Percentiles rank a stretch among this genome's conserved stretches.
phyloP scores from a whole-genome alignment of 2,888 invertebrate species.

The Tinea semifulvella region DNA sequence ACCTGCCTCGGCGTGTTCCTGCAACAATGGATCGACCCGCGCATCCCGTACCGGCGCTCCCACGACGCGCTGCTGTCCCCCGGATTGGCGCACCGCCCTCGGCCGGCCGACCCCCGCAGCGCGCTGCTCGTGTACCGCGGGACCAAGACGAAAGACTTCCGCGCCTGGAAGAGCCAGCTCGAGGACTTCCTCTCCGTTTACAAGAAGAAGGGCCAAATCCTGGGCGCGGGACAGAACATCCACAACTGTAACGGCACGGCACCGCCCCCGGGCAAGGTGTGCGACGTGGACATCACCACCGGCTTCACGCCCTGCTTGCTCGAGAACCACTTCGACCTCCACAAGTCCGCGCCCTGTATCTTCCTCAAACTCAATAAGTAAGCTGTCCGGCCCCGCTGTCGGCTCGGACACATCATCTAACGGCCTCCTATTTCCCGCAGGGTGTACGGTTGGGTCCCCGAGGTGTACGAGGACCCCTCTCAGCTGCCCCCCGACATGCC shows the following conservation, averaged over 20 bases:
- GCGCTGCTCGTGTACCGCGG: conserved; percentile 96
- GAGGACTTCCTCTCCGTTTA: conserved; percentile 82
- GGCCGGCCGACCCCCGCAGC: conserved; percentile 91
- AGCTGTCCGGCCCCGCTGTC: conserved; percentile 13
- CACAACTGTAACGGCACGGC: conserved; percentile 74
- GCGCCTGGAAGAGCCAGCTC: conserved; percentile 82
- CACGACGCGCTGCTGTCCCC: conserved; percentile 87
- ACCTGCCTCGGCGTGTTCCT: conserved; percentile 93
- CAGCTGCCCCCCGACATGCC: conserved; percentile 81
- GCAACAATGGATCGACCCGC: conserved; percentile 87
- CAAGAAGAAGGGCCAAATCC: conserved; percentile 76
- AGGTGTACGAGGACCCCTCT: conserved; percentile 73
- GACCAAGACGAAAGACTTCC: conserved; percentile 77
- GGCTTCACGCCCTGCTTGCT: conserved; percentile 82
- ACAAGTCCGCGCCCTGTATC: conserved; percentile 92
- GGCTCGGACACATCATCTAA: background rate
- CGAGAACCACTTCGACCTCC: conserved; percentile 90
- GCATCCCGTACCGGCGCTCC: conserved; percentile 87
- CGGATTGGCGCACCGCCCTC: conserved; percentile 94
- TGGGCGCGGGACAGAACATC: conserved; percentile 79
- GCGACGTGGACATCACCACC: conserved; percentile 80
- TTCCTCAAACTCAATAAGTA: conserved; percentile 91
- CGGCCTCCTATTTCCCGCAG: too few species aligned
- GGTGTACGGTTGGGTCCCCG: conserved; percentile 91
- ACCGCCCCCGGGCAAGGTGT: conserved; percentile 80